Base-by-base conservation (phyloP, 1,140 invertebrate species). In the Anthonomus grandis region DNA sequence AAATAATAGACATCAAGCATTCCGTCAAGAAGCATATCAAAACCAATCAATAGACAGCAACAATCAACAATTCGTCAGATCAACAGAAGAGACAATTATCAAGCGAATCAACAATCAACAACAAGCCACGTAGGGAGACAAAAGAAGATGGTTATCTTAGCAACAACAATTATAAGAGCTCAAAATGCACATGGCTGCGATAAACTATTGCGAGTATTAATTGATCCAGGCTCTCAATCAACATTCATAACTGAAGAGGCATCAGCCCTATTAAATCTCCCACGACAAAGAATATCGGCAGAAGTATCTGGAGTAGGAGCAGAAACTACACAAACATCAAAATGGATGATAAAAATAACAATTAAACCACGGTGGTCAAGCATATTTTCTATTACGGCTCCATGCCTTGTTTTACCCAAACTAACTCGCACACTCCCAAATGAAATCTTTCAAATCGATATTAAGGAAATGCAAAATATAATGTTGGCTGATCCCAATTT, bases 161-260 rank as follows among this genome's bases (percentile, higher is more conserved):
- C 44, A 23, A 46, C 44, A 0, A 24, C 23, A 9, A 0, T 23
- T 6, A 2, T 24, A 2, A 22, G 19, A n/a, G 22, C 18, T 25
- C 21, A 4, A 46, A 15, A 15, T 13, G 0, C 23, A 46, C 8
- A 23, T 8, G 44, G n/a, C 0, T 10, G n/a, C n/a, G n/a, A n/a
- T n/a, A n/a, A n/a, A n/a, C n/a, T n/a, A n/a, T n/a, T n/a, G n/a
- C n/a, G n/a, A n/a, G n/a, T n/a, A n/a, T n/a, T n/a, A 22, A 18
- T 46, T 9, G 44, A 46, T 46, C 19, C 44, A 4, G 44, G 44
- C 3, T 46, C 44, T 24, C 44, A 46, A 24, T 23, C 21, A 23
- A 23, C 44, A 12, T 24, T 27, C 13, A 27, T 46, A 22, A 23
- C 22, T 6, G 44, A 25, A 24, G 44, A 46, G 15, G 44, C 44